Evolutionary conservation across 2,113 vertebrate species (phyloP).

Genomic region (Pluvialis apricaria): DNA sequence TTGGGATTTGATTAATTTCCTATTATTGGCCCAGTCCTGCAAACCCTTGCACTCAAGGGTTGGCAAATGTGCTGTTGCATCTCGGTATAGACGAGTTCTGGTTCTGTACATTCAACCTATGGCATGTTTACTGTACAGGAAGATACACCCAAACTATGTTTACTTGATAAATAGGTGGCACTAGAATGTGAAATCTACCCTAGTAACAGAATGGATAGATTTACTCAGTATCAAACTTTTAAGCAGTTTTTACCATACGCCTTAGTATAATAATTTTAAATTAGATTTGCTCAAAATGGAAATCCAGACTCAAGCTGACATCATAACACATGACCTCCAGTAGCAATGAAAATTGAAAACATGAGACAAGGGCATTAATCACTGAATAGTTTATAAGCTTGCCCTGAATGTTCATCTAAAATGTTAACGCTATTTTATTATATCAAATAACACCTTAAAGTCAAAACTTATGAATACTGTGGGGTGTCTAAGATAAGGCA

Average conservation of each 20-base stretch:
- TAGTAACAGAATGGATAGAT: background rate
- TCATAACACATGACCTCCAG: conserved; percentile 8
- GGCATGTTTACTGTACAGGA: background rate
- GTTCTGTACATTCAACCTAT: background rate
- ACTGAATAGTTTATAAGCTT: background rate
- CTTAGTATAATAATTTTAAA: conserved; percentile 12
- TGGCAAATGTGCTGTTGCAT: background rate
- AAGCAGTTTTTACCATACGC: background rate
- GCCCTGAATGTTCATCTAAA: background rate
- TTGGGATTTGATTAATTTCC: conserved; percentile 1
- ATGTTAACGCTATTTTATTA: background rate
- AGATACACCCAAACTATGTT: background rate
- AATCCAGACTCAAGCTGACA: conserved; percentile 40
- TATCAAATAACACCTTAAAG: background rate
- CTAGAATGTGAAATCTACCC: background rate
- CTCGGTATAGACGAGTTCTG: background rate
- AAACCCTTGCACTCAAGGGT: background rate
- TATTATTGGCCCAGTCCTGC: background rate
- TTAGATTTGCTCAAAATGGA: conserved; percentile 22
- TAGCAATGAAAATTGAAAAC: conserved; percentile 43
- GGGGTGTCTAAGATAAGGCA: background rate
- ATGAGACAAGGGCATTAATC: conserved; percentile 15
- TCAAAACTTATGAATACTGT: background rate
- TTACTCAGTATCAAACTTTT: background rate
- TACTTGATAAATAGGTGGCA: background rate